These are phyloP conservation scores for Rhinichthys osculus DNA, from an alignment of 2,797 vertebrate genomes.

Conservation along the genomic window DNA sequence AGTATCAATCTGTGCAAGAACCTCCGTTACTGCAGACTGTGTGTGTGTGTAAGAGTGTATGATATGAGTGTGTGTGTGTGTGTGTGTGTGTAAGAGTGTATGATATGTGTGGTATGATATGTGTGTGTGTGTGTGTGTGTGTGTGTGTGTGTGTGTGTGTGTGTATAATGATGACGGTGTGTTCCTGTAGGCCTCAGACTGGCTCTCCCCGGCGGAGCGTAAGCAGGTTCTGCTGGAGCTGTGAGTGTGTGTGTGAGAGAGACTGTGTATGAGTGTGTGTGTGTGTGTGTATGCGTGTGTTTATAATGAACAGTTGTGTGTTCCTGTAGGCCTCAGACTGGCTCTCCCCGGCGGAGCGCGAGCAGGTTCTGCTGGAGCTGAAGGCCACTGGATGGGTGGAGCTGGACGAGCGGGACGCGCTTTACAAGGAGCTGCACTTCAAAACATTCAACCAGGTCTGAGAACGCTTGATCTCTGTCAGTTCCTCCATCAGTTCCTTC, in stretches of 20 bases:
- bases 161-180: too few species aligned
- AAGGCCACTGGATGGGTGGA: constrained; percentile 88
- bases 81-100: too few species aligned
- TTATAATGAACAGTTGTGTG: too few species aligned
- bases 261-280: too few species aligned
- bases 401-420: constrained; percentile 86
- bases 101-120: too few species aligned
- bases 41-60: too few species aligned
- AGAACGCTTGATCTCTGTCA: background rate
- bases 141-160: too few species aligned
- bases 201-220: too few species aligned
- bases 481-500: too few species aligned
- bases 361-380: constrained; percentile 82
- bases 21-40: background rate
- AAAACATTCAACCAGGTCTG: constrained; percentile 93
- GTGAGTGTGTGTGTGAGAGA: background rate
- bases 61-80: background rate
- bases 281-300: too few species aligned
- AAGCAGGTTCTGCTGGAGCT: constrained; percentile 61
- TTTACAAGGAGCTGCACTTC: constrained; percentile 94
- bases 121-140: too few species aligned
- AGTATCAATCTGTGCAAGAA: background rate
- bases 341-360: constrained; percentile 86
- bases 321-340: constrained; percentile 65
- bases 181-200: too few species aligned